Evolutionary conservation across 2,888 invertebrate genomes (phyloP), one percentile per base, ranked within the genome.

Genomic region (Seira musarum): DNA sequence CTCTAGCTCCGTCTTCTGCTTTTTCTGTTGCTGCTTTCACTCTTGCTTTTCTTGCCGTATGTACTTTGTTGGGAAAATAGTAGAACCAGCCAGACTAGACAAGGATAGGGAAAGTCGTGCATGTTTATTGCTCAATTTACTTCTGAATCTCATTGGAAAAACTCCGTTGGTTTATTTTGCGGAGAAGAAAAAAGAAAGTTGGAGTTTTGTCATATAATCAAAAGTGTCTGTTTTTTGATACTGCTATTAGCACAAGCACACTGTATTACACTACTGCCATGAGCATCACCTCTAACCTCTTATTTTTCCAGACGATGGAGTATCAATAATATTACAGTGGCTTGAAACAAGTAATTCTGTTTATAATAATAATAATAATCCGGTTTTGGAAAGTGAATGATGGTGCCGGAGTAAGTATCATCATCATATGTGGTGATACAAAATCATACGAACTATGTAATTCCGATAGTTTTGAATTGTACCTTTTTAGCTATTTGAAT

Each of bases 51-150:
- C 30, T 8, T 5, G 30, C 30, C 30, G 30, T 30, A 30, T 30
- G 30, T 30, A 30, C 30, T 30, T 30, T 30, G 8, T n/a, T n/a
- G n/a, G n/a, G n/a, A n/a, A n/a, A n/a, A n/a, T n/a, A n/a, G n/a
- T n/a, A n/a, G 13, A 40, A 8, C 13, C 40, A 40, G 40, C 13
- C 6, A 6, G 40, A 13, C 40, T 8, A 13, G 53, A 53, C 6
- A 13, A 53, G 13, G 53, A n/a, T 53, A n/a, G 15, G 53, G 13
- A 13, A 17, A 17, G 6, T 13, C 15, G 15, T 17, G 53, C 53
- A 53, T 53, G 53, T 53, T 53, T 53, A 53, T 53, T 53, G 53
- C 53, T 53, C 53, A 53, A 53, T 53, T 53, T 53, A 53, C 53
- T 53, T 53, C 3, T 53, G 17, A 53, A 53, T 53, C 53, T 53